Evolutionary conservation across 2,797 vertebrate species (phyloP), one percentile per base, ranked within the genome.

Genomic region (Microctenopoma lineatum): DNA sequence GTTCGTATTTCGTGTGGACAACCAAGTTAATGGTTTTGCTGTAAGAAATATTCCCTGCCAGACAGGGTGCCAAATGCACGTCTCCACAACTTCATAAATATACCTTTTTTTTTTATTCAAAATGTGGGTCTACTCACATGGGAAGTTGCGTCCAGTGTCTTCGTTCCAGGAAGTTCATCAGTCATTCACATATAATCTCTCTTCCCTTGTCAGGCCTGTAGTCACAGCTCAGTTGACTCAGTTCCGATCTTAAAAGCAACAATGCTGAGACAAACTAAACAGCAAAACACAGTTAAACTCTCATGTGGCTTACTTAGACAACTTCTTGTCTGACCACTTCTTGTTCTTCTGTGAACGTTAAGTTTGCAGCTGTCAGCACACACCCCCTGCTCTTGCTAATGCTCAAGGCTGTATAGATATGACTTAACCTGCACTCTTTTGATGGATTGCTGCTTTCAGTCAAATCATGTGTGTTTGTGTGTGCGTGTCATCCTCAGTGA

Each of bases 91-190:
- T 26, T 42, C 9, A 14, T 2, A 32, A 25, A 48, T 21, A 6
- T 1, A 5, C 2, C 21, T 21, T 21, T 45, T 41, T 29, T 63
- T 6, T 52, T 3, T 16, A 41, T 41, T 10, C 18, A 25, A 53
- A 34, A 65, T 41, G 2, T 32, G 2, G n/a, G 13, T 64, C 66
- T 63, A 88, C 90, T 90, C 53, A 90, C 90, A 62, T 73, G 27
- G 21, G 14, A 29, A 13, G 50, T 15, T 81, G 79, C 73, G 82
- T 84, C 46, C 61, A 50, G 71, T 57, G 38, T 70, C 27, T 13
- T 73, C 14, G 12, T 7, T 5, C 10, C 15, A 5, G 14, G 5
- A 25, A 6, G 12, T 14, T 63, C 21, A 57, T 29, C n/a, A 54
- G 38, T 55, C 15, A 11, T 8, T 54, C 1, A 39, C 1, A 3